Percentiles rank a stretch among this genome's conserved stretches.
Conservation (phyloP, 2,888 invertebrate species). For the Drosophila recens region DNA sequence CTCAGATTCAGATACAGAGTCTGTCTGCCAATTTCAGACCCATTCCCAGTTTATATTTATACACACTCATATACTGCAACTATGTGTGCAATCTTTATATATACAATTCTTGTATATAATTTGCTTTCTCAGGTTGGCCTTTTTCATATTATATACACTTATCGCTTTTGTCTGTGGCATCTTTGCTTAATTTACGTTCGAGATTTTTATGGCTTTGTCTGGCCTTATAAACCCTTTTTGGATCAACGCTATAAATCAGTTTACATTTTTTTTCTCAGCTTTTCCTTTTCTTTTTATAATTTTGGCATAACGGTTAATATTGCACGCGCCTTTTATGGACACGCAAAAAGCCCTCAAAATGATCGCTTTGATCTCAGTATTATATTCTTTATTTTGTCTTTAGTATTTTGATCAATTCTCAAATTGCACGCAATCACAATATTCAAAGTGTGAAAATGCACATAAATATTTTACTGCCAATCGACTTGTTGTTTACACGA, state of each 20-base stretch:
- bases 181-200: constrained; percentile 72
- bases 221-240: constrained; percentile 59
- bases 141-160: constrained; percentile 42
- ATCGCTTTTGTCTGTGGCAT: constrained; percentile 77
- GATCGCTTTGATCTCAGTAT: constrained; percentile 18
- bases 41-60: constrained; percentile 28
- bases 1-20: constrained; percentile 25
- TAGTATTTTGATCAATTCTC: constrained; percentile 37
- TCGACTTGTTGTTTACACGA: constrained; percentile 47
- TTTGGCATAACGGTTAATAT: constrained; percentile 53
- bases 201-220: constrained; percentile 57
- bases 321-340: constrained; percentile 66
- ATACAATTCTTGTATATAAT: constrained; percentile 31
- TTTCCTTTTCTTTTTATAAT: constrained; percentile 1
- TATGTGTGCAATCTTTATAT: constrained; percentile 1
- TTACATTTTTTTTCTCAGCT: constrained; percentile 11
- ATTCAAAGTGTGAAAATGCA: constrained; percentile 69
- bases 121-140: constrained; percentile 45
- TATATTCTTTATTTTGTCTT: constrained; percentile 2
- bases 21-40: constrained; percentile 53
- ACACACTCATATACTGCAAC: constrained; percentile 8
- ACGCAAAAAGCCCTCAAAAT: constrained; percentile 31
- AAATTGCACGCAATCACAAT: constrained; percentile 58
- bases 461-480: constrained; percentile 74
- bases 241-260: constrained; percentile 73